Base-by-base conservation (phyloP, 2,888 invertebrate genomes). In the Drosophila silvestris region DNA sequence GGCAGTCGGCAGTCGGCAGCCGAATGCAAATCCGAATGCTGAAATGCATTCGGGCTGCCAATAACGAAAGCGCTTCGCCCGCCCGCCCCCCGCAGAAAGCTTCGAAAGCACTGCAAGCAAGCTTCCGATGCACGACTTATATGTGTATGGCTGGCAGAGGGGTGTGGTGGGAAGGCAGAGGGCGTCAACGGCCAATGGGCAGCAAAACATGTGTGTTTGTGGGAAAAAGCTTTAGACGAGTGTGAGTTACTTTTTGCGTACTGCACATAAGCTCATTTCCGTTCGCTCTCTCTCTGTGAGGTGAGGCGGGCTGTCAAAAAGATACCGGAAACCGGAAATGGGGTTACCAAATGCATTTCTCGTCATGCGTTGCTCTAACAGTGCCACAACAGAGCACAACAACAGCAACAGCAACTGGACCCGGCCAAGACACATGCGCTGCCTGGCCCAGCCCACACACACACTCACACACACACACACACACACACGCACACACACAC, bases 251-350 rank as follows among this genome's bases (percentile, higher is more conserved):
- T 62, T 71, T 60, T 73, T 56, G 70, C 58, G 57, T 56, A 50
- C 62, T 50, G 65, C 30, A 60, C 78, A 70, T 76, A 82, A 82
- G 82, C 88, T 88, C 76, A 87, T 81, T 85, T 87, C 87, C 85
- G 83, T 26, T 22, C 79, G 74, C 59, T 32, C 44, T 19, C 69
- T 65, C 58, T 32, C 57, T 14, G 63, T 68, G 66, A 68, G 81
- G 70, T 73, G 70, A 61, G 70, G 68, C 58, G 54, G 47, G 47
- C 67, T 74, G 78, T 83, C 82, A 73, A 84, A 80, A 80, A 82
- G 88, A 89, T 77, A 85, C 80, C 89, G 89, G 88, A 89, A 76
- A 68, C 69, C 60, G 88, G 88, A 89, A 89, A 86, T 89, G 88
- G 81, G 88, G 84, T 82, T 88, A 81, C 86, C 74, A 85, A 85